Conservation (phyloP, 1,140 invertebrate genomes). For the Drosophila quadrilineata region DNA sequence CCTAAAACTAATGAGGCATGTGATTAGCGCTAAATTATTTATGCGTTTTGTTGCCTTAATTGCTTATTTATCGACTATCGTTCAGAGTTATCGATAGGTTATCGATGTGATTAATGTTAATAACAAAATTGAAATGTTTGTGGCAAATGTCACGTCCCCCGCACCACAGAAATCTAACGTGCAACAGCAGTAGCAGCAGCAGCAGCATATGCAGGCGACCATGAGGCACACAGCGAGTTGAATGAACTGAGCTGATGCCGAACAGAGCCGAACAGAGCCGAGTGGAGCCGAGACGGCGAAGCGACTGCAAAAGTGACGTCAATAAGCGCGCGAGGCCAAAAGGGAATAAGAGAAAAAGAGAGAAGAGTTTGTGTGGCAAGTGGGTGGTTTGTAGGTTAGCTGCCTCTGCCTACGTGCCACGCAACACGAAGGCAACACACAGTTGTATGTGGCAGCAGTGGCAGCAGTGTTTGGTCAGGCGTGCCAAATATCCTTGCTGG, state of each 20-base stretch:
- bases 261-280: too few relatives aligned
- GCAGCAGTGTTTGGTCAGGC: constrained; percentile 12
- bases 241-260: constrained; percentile 75
- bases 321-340: constrained; percentile 75
- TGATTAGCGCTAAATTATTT: constrained; percentile 19
- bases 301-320: constrained; percentile 74
- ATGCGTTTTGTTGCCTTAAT: background rate
- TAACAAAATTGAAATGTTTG: background rate
- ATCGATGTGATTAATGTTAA: constrained; percentile 25
- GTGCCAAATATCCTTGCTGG: constrained; percentile 61
- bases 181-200: constrained; percentile 1
- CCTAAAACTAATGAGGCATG: background rate
- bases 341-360: constrained; percentile 22
- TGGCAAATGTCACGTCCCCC: background rate
- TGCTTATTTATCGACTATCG: constrained; percentile 14
- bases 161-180: background rate
- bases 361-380: constrained; percentile 3
- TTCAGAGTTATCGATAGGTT: background rate
- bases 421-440: constrained; percentile 35
- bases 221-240: constrained; percentile 57
- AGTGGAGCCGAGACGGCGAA: constrained; percentile 45
- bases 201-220: constrained; percentile 58
- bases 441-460: background rate
- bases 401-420: constrained; percentile 67
- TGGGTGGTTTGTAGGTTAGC: constrained; percentile 1